Conservation (phyloP, 2,888 invertebrate genomes). For the Tanypteryx hageni region DNA sequence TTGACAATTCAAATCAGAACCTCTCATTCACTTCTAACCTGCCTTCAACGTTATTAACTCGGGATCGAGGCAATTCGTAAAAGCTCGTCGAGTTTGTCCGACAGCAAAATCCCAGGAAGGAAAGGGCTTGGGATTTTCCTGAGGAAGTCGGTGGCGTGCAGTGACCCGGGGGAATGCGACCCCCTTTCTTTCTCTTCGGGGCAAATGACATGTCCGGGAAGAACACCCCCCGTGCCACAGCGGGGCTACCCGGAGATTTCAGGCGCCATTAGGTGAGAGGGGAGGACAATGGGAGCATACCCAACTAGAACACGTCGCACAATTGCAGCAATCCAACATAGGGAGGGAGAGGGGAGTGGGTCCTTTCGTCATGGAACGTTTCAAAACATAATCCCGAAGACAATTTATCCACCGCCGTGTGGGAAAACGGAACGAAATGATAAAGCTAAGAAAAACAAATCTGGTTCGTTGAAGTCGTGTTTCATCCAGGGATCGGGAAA, state of each 20-base stretch:
- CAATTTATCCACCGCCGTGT: no score
- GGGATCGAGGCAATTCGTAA: not conserved
- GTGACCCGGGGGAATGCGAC: not conserved
- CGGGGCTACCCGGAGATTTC: not conserved
- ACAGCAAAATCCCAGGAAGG: not conserved
- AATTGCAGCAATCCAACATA: not conserved
- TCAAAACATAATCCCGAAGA: no score
- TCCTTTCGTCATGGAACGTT: no score
- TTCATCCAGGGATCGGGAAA: no score
- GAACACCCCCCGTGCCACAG: not conserved
- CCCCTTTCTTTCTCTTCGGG: not conserved
- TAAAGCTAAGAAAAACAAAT: no score
- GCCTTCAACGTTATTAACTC: not conserved
- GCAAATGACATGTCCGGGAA: constrained; percentile 3
- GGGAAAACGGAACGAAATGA: no score
- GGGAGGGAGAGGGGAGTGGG: not conserved
- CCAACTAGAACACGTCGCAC: not conserved
- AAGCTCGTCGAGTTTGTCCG: not conserved
- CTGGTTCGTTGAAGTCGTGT: no score
- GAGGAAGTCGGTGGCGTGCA: not conserved
- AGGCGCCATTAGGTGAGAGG: not conserved
- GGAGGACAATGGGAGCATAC: not conserved
- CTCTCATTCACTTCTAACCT: not conserved
- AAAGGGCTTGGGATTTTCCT: not conserved
- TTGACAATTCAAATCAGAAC: no score